Evolutionary conservation across 2,113 vertebrate species (phyloP).

Genomic region (Stegastes partitus): DNA sequence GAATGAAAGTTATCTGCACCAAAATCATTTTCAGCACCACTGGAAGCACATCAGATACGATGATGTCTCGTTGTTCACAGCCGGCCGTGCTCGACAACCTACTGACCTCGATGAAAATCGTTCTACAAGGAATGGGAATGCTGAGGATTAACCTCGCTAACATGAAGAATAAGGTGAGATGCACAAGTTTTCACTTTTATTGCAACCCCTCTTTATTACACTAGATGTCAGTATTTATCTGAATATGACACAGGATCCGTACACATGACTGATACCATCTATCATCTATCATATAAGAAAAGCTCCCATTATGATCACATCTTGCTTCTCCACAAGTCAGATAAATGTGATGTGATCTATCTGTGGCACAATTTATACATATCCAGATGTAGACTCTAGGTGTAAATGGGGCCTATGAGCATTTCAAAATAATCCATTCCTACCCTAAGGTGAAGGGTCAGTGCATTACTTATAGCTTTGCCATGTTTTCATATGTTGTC

Average conservation of each 20-base stretch:
- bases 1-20: background rate
- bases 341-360: too few species aligned
- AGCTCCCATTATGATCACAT: too few species aligned
- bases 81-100: conserved; percentile 85
- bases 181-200: background rate
- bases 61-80: conserved; percentile 52
- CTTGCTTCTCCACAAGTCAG: too few species aligned
- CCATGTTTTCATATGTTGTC: background rate
- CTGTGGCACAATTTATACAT: too few species aligned
- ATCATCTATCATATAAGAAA: too few species aligned
- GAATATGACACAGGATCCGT: background rate
- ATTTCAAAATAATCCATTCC: background rate
- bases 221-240: conserved; percentile 63
- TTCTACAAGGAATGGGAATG: conserved; percentile 85
- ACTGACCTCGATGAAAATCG: conserved; percentile 86
- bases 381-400: too few species aligned
- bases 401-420: too few species aligned
- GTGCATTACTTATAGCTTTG: background rate
- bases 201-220: conserved; percentile 38
- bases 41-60: background rate
- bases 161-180: conserved; percentile 82
- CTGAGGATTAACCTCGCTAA: conserved; percentile 84
- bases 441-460: background rate
- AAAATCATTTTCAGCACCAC: background rate
- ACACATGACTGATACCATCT: background rate